Evolutionary conservation across 2,797 vertebrate genomes (phyloP), one percentile per base, ranked within the genome.

Genomic region (Sebastes aleutianus): DNA sequence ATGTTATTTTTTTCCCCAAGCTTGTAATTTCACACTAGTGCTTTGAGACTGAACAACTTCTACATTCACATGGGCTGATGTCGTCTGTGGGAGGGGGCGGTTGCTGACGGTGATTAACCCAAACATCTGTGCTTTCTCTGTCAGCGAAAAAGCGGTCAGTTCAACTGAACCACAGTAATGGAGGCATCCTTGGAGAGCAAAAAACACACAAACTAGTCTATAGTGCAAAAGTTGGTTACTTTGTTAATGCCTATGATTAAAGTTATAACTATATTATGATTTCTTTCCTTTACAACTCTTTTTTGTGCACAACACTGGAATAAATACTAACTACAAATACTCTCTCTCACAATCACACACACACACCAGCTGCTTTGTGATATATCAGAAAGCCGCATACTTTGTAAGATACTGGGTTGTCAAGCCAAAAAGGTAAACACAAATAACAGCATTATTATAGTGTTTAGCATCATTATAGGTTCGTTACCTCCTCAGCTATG

Each of bases 391-490:
- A 64, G 54, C 71, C 27, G 7, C 70, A 66, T 67, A 50, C 63
- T 79, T 74, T 63, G 32, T 58, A 29, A 74, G 63, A 75, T 72
- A 29, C 14, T 27, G 12, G 12, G 53, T 68, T 75, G 53, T 79
- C 54, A 65, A 63, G 24, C 63, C 54, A 50, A 79, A 54, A 62
- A 66, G 62, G 13, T 3, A 67, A 83, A 43, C 34, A 43, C 31
- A 22, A 56, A 58, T 63, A 68, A 78, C 59, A 36, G 14, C 50
- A 65, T 56, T 58, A 73, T 76, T 78, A 80, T 58, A 66, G 76
- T 72, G 58, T 74, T 85, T 76, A 82, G 8, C 74, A 47, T 85
- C 32, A 79, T 80, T 57, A 69, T 20, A 50, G 72, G 24, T 32
- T 32, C 0, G 14, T 59, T 73, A 31, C 22, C 62, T 78, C 61